Evolutionary conservation across 2,888 invertebrate species (phyloP), one percentile per base, ranked within the genome.

Genomic region (Drosophila longiperda): DNA sequence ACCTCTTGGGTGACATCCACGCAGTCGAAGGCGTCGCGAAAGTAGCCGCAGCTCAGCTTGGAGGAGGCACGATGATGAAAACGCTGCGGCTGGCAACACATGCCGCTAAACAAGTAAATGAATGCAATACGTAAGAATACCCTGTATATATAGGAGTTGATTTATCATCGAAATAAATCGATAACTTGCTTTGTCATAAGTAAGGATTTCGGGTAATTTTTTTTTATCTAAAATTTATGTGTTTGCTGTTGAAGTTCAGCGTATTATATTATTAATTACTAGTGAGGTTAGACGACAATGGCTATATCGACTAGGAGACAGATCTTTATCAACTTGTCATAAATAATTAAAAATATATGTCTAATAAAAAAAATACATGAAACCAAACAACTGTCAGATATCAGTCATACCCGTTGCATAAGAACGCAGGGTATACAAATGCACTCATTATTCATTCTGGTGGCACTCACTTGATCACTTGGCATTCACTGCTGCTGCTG

Each of bases 31-130:
- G 97, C 96, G 90, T 97, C 97, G 91, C 97, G 97, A 95, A 97
- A 98, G 93, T 97, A 98, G n/a, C 97, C 96, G 93, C 98, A 98
- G 92, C 97, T 97, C 95, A 97, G 97, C 93, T 97, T 95, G 1
- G 97, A 95, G 80, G 96, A 95, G 94, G 97, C 97, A 50, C 97
- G 95, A 93, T 98, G 97, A 64, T 90, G 80, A 81, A 97, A 95
- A 75, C 97, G 95, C 87, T 97, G 97, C 87, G 97, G 94, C 93
- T 97, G 97, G 93, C 98, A 98, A 94, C 98, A 98, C 63, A 98
- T 94, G 29, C 97, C 97, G 60, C 97, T 95, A 17, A 36, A n/a
- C 6, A 20, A 17, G 3, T n/a, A 20, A 33, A 57, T 53, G 15
- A 8, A n/a, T 65, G n/a, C 9, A 2, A 23, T n/a, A 32, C 7